phyloP scores from a whole-genome alignment of 2,888 invertebrate species.

The Mystacides longicornis region DNA sequence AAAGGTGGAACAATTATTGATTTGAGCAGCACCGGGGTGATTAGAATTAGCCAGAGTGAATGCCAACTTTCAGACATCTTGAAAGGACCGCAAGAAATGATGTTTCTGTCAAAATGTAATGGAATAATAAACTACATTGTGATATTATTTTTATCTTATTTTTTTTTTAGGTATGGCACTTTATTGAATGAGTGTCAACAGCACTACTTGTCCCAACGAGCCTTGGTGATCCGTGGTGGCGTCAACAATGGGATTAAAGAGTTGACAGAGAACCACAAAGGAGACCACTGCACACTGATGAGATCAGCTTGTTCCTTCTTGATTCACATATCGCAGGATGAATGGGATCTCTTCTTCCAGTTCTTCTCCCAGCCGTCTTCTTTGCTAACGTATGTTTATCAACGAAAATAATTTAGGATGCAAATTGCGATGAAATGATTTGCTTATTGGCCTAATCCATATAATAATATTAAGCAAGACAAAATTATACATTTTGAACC shows the following conservation, averaged over 20 bases:
- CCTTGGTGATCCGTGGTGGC: conserved; percentile 61
- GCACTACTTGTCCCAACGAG: conserved; percentile 70
- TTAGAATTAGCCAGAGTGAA: too few relatives aligned
- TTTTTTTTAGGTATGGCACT: conserved; percentile 53
- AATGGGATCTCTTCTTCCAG: conserved; percentile 83
- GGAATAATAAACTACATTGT: not conserved
- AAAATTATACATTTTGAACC: too few relatives aligned
- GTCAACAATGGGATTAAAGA: conserved; percentile 62
- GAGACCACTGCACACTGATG: conserved; percentile 76
- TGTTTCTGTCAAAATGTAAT: not conserved
- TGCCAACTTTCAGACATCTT: too few relatives aligned
- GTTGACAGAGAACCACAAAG: conserved; percentile 54
- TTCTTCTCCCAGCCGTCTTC: conserved; percentile 70
- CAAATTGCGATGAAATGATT: too few relatives aligned
- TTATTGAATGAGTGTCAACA: conserved; percentile 74
- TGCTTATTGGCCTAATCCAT: too few relatives aligned
- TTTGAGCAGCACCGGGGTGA: too few relatives aligned
- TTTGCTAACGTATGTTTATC: conserved; percentile 58
- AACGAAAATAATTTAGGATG: too few relatives aligned
- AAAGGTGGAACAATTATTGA: too few relatives aligned
- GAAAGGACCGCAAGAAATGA: too few relatives aligned
- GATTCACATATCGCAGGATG: conserved; percentile 91
- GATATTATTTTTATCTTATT: conserved; percentile 1
- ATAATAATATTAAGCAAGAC: too few relatives aligned
- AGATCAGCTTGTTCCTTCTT: conserved; percentile 85